Base-by-base conservation (phyloP, 2,888 invertebrate genomes). In the Meliscaeva auricollis region DNA sequence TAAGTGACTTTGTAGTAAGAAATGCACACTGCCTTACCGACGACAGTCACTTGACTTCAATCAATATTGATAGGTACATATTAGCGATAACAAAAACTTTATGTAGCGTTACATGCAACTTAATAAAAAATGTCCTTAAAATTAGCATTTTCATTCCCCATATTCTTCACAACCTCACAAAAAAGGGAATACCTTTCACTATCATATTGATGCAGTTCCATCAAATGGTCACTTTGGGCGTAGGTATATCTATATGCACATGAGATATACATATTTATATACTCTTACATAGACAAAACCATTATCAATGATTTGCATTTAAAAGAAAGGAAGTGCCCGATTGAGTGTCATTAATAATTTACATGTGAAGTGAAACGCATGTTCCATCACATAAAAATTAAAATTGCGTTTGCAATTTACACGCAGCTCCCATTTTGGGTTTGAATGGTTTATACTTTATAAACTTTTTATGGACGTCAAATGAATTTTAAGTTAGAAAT, bases 281-380 rank as follows among this genome's bases (percentile, higher is more conserved):
- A n/a, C n/a, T n/a, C n/a, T 11, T 20, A 20, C 20, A 30, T 32
- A 44, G 13, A 17, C 46, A 22, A 22, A 38, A 17, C 22, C 17
- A 46, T 32, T 46, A 46, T 26, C 0, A 38, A 38, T 3, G 1
- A 26, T 3, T 54, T 26, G 54, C 46, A 52, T 35, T 17, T 30
- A 5, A 13, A 13, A 48, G 58, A 66, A 73, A 58, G 22, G 72
- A 58, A 50, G 41, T 62, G 2, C 52, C 30, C n/a, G 26, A 44
- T 69, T 41, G 54, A 46, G 32, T 54, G 20, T 38, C 58, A 76
- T 84, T 72, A 84, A 84, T 75, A 72, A 76, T 84, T 84, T 76
- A 80, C 79, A 60, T 79, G 79, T 38, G 84, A 84, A 75, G 58
- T 66, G 72, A 15, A 84, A 72, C 79, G 68, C 17, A 54, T 72